Percentiles rank a stretch among this genome's conserved stretches.
Evolutionary conservation across 1,140 invertebrate species (phyloP).

Genomic region (Tetramorium simillimum): DNA sequence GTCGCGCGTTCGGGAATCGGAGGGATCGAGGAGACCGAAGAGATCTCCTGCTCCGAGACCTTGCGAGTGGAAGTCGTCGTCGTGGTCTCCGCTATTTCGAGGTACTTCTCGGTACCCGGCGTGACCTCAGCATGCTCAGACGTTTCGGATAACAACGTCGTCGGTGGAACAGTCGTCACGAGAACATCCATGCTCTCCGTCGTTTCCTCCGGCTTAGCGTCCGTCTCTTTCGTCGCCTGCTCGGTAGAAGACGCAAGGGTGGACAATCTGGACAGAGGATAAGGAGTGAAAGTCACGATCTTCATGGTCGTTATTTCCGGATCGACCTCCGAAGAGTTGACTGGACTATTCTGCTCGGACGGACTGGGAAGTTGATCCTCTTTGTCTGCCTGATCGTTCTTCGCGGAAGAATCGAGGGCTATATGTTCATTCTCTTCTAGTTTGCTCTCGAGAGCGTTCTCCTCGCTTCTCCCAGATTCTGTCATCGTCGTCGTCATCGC

Average conservation of each 20-base stretch:
- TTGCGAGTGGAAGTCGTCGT: neutral
- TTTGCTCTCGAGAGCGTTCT: constrained; percentile 61
- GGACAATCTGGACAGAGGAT: constrained; percentile 55
- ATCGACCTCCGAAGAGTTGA: constrained; percentile 17
- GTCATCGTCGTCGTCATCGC: neutral
- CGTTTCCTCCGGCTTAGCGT: neutral
- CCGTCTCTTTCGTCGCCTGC: neutral
- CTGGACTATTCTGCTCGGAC: constrained; percentile 53
- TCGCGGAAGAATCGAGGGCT: neutral
- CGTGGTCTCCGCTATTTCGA: neutral
- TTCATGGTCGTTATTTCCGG: neutral
- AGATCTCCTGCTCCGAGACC: neutral
- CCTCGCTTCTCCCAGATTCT: constrained; percentile 52
- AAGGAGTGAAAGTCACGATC: constrained; percentile 59
- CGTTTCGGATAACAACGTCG: neutral
- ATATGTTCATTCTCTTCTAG: constrained; percentile 7
- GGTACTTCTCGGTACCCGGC: neutral
- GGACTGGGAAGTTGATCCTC: constrained; percentile 51
- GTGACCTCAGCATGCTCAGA: neutral
- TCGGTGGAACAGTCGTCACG: neutral
- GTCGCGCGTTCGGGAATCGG: neutral
- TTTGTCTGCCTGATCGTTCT: neutral
- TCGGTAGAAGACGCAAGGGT: constrained; percentile 22
- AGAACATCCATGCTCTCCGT: neutral
- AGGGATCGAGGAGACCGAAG: neutral